Conservation (phyloP, 2,113 vertebrate genomes). For the Regulus satrapa region DNA sequence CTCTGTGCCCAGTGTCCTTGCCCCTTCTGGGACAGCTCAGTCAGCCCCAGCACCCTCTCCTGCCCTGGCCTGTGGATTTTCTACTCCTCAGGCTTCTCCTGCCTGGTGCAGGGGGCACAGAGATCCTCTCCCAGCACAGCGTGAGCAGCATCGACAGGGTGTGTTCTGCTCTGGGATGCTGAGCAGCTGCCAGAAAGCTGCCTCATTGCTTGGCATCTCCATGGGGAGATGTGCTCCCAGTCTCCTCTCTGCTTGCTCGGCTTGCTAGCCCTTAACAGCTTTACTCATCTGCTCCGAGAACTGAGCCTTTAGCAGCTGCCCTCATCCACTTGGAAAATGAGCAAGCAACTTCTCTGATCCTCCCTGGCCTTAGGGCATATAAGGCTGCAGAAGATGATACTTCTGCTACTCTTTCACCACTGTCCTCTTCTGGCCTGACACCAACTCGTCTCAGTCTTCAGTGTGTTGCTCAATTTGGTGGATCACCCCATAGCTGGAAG, state of each 20-base stretch:
- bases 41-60: neutral
- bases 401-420: neutral
- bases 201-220: neutral
- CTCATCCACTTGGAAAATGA: neutral
- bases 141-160: too few relatives aligned
- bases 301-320: neutral
- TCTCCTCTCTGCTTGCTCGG: rapidly evolving
- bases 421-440: neutral
- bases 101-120: rapidly evolving
- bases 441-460: neutral
- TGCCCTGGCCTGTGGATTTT: neutral
- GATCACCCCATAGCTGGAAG: neutral
- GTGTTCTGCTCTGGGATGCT: neutral
- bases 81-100: neutral
- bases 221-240: neutral
- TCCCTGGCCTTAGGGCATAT: neutral
- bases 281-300: neutral
- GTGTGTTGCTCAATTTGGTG: neutral
- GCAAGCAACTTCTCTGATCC: neutral
- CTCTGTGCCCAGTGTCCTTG: neutral
- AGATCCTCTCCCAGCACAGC: neutral
- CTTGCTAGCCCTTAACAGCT: neutral
- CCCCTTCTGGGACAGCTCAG: neutral
- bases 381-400: neutral
- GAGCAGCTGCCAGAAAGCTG: neutral